Base-by-base conservation (phyloP, 2,113 vertebrate genomes). In the Panthera tigris region DNA sequence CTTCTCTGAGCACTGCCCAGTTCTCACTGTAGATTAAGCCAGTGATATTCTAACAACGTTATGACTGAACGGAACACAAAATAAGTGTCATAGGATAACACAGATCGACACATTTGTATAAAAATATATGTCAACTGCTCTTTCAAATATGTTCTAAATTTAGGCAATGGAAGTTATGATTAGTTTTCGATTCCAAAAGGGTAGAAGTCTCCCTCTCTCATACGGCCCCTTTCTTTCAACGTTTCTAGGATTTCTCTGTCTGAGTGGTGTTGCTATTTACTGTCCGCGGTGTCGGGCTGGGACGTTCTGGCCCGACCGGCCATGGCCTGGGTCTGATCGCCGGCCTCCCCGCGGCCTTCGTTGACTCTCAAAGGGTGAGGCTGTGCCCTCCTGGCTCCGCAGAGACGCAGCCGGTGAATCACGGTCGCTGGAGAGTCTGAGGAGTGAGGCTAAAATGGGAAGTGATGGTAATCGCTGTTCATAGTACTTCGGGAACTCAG, bases 121-220 rank as follows among this genome's bases (percentile, higher is more conserved):
- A 71, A 21, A 63, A 36, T 36, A 8, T 14, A 2, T n/a, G 48
- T 13, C 21, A 1, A 2, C 0, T 11, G 18, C 27, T 86, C 65
- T 82, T 76, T 73, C 85, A 48, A 63, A 48, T 31, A 55, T 97
- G 50, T 93, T 82, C 96, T 97, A 97, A 96, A 68, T 31, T 73
- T 19, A 29, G 78, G 57, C 7, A 12, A 65, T 16, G 29, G 41
- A 57, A 55, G 21, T 33, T 19, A 86, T 83, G 88, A 0, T 25
- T 50, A 80, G 31, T 39, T 66, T 81, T 55, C 21, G 23, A 39
- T 93, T 94, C 87, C 18, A 29, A 87, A 97, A 92, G 81, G 33
- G 23, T 84, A 61, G 5, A 0, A 16, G 61, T 65, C 33, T 55
- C 48, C 3, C 80, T 55, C 80, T 97, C 73, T 91, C 39, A 48